A percentile compares a stretch with the other conserved stretches of the same genome.
Evolutionary conservation across 1,140 invertebrate genomes (phyloP).

Genomic region (Bombus pascuorum): DNA sequence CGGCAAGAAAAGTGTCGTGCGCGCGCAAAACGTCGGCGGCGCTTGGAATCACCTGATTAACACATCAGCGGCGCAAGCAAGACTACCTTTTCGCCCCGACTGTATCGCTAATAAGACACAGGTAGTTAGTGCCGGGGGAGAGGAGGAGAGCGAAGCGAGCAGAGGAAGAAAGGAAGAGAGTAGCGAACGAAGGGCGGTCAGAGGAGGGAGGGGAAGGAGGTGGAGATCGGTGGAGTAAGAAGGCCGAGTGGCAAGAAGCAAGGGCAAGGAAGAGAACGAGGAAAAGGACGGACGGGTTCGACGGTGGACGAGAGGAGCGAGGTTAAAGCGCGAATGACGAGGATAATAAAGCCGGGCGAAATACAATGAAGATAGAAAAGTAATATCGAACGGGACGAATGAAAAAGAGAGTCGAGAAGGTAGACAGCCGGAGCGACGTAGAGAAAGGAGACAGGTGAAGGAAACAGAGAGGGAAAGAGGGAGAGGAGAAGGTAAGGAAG

Average conservation of each 20-base stretch:
- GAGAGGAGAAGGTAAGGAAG: background rate
- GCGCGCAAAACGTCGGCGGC: conserved; percentile 19
- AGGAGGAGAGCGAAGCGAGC: conserved; percentile 52
- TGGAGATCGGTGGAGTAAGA: conserved; percentile 20
- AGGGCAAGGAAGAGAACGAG: background rate
- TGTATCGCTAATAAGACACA: conserved; percentile 82
- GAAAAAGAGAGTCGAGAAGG: conserved; percentile 45
- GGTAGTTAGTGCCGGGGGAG: conserved; percentile 74
- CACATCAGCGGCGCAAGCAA: conserved; percentile 73
- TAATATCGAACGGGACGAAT: conserved; percentile 35
- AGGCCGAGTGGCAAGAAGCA: background rate
- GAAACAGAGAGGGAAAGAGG: background rate
- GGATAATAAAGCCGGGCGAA: conserved; percentile 25
- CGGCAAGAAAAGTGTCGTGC: conserved; percentile 18
- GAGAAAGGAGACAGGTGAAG: background rate
- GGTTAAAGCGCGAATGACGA: conserved; percentile 31
- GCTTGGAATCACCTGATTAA: conserved; percentile 71
- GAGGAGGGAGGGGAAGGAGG: background rate
- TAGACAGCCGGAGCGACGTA: background rate
- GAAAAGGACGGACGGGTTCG: background rate
- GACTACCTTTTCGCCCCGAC: conserved; percentile 80
- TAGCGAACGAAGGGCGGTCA: conserved; percentile 10
- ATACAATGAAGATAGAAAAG: conserved; percentile 39
- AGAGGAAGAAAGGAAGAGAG: conserved; percentile 54
- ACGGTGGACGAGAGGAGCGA: background rate